Base-by-base conservation (phyloP, 1,140 invertebrate species). In the Hetaerina americana region DNA sequence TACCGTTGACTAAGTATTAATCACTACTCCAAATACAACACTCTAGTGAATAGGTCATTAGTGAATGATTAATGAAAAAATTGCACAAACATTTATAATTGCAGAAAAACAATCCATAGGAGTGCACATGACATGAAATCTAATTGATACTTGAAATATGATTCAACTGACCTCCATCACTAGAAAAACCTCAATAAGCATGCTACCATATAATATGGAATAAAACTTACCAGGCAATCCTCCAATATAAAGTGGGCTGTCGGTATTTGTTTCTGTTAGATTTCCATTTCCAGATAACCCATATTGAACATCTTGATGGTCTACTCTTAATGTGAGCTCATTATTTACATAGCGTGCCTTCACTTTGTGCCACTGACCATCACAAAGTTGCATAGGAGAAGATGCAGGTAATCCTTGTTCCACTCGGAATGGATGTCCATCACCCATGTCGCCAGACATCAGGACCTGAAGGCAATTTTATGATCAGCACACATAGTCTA, bases 291-390 rank as follows among this genome's bases (percentile, higher is more conserved):
- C 77, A 15, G 82, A 81, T 27, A 83, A 78, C 68, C 81, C 83
- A 76, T 79, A 86, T 77, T 77, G 85, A 75, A 81, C 83, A 76
- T 81, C 84, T 70, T 85, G 75, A 27, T 87, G 85, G 79, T 95
- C 93, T 0, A 95, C 87, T 73, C 87, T 85, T 0, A 95, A 79
- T 0, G 87, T 86, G 0, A 94, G 79, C 74, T 88, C 85, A 71
- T 88, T 87, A 66, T 86, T 87, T 5, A 88, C 87, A 76, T 91
- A 90, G 5, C 87, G 82, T 0, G 90, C 93, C 68, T 87, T 86
- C 18, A 95, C 87, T 72, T 85, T 86, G 79, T 96, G 94, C 94
- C 94, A 96, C 75, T 87, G 85, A 74, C 93, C 93, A 81, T 96
- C 91, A 80, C 94, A 96, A 1, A 92, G 71, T 18, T 72, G 70